Conservation (phyloP, 2,888 invertebrate genomes). For the Beris chalybata region DNA sequence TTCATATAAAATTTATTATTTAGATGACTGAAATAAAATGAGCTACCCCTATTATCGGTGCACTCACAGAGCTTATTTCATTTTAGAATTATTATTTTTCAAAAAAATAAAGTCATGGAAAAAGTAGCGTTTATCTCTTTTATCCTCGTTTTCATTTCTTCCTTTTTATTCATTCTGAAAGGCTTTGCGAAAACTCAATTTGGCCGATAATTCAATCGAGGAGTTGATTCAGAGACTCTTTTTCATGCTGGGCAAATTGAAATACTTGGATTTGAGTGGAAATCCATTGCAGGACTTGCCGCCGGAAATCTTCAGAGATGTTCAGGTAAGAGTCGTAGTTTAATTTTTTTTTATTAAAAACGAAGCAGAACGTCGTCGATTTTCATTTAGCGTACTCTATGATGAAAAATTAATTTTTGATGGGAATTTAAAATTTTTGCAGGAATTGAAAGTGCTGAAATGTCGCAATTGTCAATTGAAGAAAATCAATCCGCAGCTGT, state of each 20-base stretch:
- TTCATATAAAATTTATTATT: background rate
- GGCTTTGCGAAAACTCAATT: slow-evolving; percentile 67
- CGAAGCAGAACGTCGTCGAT: background rate
- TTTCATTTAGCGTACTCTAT: background rate
- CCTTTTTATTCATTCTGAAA: slow-evolving; percentile 42
- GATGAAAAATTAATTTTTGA: slow-evolving; percentile 19
- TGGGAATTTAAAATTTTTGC: slow-evolving; percentile 49
- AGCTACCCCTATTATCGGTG: no score
- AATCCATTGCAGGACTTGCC: slow-evolving; percentile 74
- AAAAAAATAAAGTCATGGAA: no score
- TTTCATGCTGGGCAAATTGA: slow-evolving; percentile 71
- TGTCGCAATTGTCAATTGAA: slow-evolving; percentile 73
- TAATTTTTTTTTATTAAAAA: background rate
- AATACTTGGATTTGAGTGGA: slow-evolving; percentile 71
- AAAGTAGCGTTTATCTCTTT: background rate
- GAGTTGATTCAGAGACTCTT: slow-evolving; percentile 73
- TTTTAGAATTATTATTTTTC: no score
- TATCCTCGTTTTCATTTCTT: background rate
- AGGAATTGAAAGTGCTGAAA: slow-evolving; percentile 70
- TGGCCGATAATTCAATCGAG: slow-evolving; percentile 69
- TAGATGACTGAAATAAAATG: no score
- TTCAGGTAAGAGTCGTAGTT: slow-evolving; percentile 57
- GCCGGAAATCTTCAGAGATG: slow-evolving; percentile 78
- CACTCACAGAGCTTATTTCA: no score
- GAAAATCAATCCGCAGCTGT: slow-evolving; percentile 77